A percentile compares a stretch with the other conserved stretches of the same genome.
These are phyloP conservation scores for Rhabdomys pumilio DNA, from an alignment of 2,797 vertebrate genomes.

Conservation along the genomic window DNA sequence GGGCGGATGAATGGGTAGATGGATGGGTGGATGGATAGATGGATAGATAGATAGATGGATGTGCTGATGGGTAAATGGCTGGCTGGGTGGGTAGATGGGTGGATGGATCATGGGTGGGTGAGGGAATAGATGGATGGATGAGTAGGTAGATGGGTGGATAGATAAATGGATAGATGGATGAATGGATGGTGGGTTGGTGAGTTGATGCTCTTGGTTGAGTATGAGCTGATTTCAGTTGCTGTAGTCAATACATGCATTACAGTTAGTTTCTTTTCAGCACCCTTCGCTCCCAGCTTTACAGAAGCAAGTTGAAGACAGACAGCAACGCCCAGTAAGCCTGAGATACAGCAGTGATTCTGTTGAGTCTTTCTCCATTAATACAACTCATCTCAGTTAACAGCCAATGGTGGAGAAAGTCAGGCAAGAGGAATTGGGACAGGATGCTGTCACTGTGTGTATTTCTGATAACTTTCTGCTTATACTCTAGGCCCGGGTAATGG, in stretches of 20 bases:
- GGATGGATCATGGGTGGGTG: no score
- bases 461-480: slow-evolving; percentile 75
- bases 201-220: not conserved
- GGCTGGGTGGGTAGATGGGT: fast-evolving
- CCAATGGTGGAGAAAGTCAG: not conserved
- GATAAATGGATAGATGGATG: not conserved
- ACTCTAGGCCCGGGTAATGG: slow-evolving; percentile 96
- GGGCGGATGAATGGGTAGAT: no score
- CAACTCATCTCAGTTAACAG: not conserved
- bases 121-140: no score
- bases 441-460: not conserved
- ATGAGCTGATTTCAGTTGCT: slow-evolving; percentile 23
- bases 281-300: not conserved
- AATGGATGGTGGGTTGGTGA: not conserved
- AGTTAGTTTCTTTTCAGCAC: not conserved
- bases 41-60: not conserved
- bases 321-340: not conserved
- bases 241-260: not conserved
- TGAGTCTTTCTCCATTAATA: not conserved
- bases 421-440: not conserved
- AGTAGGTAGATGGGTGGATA: not conserved
- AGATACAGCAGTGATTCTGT: not conserved
- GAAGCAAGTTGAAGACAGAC: not conserved
- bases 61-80: not conserved
- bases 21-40: no score